Evolutionary conservation across 2,113 vertebrate species (phyloP), one percentile per base, ranked within the genome.

Genomic region (Grantiella picta): DNA sequence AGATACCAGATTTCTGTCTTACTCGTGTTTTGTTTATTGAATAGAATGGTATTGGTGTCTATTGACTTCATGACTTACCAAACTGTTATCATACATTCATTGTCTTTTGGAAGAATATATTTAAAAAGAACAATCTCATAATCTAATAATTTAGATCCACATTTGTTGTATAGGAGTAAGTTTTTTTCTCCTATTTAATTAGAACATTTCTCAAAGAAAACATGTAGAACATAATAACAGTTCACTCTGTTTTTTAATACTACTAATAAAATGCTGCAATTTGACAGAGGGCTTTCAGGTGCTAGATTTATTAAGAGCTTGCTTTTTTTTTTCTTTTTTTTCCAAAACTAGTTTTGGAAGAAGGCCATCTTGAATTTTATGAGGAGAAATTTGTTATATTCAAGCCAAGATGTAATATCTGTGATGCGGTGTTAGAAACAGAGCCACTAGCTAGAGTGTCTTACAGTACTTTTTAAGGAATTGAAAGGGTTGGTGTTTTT

Each of bases 211-310:
- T 71, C 28, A 86, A 71, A 72, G 25, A 88, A 90, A 90, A 68
- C 16, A 12, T 52, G 19, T 8, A 86, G 57, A 49, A 68, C 87
- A 78, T 79, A 92, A 85, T 66, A 86, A 36, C 35, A 42, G 25
- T 82, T 95, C 65, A 49, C 20, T 95, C 22, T 73, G 10, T 33
- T 96, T 94, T 61, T 65, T 66, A 68, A 68, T 87, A 49, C 28
- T 91, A 38, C 70, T 94, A 65, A 72, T 91, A 85, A 95, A 84
- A 91, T 54, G 23, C 33, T 91, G 81, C 22, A 77, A 82, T 96
- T 96, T 91, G 69, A 90, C 76, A 93, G 36, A 82, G 38, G 38
- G 17, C 50, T 88, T 96, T 93, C 60, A 81, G 68, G 71, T 84
- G n/a, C n/a, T 52, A n/a, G 28, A 86, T 90, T 91, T 92, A 88